A percentile compares a stretch with the other conserved stretches of the same genome.
These are phyloP conservation scores for Notospermus geniculatus DNA, from an alignment of 1,140 invertebrate genomes.

Conservation along the genomic window DNA sequence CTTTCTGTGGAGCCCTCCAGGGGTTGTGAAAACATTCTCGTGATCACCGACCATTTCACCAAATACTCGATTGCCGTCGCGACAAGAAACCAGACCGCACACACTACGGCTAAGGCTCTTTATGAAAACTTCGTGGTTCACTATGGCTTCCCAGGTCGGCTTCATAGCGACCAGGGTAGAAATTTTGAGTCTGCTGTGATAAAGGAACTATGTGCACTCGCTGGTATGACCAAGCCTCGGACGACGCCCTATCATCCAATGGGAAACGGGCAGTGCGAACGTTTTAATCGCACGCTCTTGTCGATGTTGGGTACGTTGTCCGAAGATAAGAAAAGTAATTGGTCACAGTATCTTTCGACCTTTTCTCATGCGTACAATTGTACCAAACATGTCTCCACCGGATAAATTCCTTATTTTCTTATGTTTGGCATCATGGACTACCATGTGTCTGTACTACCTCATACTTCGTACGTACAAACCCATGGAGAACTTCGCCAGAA, in stretches of 20 bases:
- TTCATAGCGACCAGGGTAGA: slow-evolving; percentile 22
- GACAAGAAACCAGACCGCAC: slow-evolving; percentile 20
- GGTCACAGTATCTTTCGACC: slow-evolving; percentile 19
- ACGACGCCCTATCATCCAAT: neutral
- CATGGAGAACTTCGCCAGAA: too few relatives aligned
- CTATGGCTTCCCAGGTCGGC: slow-evolving; percentile 17
- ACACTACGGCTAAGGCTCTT: slow-evolving; percentile 20
- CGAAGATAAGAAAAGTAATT: slow-evolving; percentile 20
- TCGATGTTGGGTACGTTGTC: slow-evolving; percentile 29
- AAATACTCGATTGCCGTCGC: slow-evolving; percentile 21
- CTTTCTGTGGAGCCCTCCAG: slow-evolving; percentile 19
- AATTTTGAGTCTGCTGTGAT: too few relatives aligned
- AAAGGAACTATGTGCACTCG: too few relatives aligned
- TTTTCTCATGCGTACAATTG: slow-evolving; percentile 28
- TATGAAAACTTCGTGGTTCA: slow-evolving; percentile 23
- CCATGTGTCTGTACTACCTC: too few relatives aligned
- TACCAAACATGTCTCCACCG: slow-evolving; percentile 22
- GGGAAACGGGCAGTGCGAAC: slow-evolving; percentile 1
- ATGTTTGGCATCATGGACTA: too few relatives aligned
- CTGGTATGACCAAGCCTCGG: too few relatives aligned
- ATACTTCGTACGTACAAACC: too few relatives aligned
- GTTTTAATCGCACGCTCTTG: slow-evolving; percentile 6
- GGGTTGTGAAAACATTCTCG: slow-evolving; percentile 20
- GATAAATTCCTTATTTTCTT: slow-evolving; percentile 19
- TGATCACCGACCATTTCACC: slow-evolving; percentile 24